Conservation (phyloP, 2,888 invertebrate genomes). For the Boloria euphrosyne region DNA sequence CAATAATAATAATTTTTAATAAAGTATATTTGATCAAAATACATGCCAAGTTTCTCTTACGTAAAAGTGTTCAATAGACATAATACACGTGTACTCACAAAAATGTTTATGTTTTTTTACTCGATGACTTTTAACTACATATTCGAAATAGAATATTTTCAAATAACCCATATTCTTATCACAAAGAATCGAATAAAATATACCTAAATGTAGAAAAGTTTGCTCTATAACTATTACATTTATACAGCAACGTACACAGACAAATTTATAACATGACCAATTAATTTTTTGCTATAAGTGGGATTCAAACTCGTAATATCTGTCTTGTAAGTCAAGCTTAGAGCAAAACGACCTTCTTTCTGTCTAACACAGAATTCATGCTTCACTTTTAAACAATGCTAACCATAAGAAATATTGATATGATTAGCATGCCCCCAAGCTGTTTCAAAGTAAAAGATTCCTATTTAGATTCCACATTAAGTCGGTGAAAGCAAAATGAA, state of each 20-base stretch:
- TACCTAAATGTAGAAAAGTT: no score
- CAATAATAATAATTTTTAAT: no score
- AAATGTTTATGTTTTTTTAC: slow-evolving; percentile 10
- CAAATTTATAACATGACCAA: no score
- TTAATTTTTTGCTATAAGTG: no score
- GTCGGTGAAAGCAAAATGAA: slow-evolving; percentile 72
- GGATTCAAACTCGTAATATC: no score
- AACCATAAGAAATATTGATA: not conserved
- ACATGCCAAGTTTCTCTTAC: slow-evolving; percentile 23
- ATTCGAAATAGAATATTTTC: no score
- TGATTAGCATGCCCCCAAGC: slow-evolving; percentile 21
- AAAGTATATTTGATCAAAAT: slow-evolving; percentile 36
- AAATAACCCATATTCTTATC: not conserved
- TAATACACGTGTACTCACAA: slow-evolving; percentile 6
- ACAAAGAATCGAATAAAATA: no score
- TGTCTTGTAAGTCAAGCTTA: no score
- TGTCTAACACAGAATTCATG: not conserved
- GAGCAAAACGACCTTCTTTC: no score
- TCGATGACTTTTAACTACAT: not conserved
- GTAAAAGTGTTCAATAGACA: slow-evolving; percentile 9
- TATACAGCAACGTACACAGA: no score
- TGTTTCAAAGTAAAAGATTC: slow-evolving; percentile 49
- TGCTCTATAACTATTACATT: no score
- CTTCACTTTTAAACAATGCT: not conserved
- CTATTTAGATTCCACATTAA: slow-evolving; percentile 61